Evolutionary conservation across 2,797 vertebrate genomes (phyloP).

Genomic region (Parauchenoglanis punctatus): DNA sequence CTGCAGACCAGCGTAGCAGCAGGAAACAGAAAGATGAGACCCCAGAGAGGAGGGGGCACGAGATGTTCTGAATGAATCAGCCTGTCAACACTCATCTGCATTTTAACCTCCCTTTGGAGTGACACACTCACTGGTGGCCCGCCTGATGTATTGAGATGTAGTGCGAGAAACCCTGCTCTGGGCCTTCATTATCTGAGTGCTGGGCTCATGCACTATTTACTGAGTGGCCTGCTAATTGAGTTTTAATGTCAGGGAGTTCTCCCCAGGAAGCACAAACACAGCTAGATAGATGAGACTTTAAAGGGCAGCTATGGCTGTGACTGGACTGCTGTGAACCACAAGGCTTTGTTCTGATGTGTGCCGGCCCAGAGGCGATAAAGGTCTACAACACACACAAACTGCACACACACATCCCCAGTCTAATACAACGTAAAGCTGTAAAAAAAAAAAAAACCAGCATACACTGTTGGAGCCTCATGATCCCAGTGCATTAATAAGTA

Average conservation of each 20-base stretch:
- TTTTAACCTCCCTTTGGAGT: slow-evolving; percentile 65
- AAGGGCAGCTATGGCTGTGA: slow-evolving; percentile 65
- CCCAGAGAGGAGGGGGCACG: slow-evolving; percentile 53
- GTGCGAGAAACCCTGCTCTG: slow-evolving; percentile 55
- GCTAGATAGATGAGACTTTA: slow-evolving; percentile 66
- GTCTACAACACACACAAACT: slow-evolving; percentile 48
- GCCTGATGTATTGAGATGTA: slow-evolving; percentile 70
- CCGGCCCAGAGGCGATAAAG: slow-evolving; percentile 49
- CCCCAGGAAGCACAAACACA: slow-evolving; percentile 57
- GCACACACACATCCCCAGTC: not conserved
- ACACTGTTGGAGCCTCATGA: slow-evolving; percentile 7
- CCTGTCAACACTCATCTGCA: slow-evolving; percentile 75
- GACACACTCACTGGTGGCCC: slow-evolving; percentile 64
- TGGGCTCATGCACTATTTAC: slow-evolving; percentile 72
- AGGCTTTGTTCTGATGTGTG: slow-evolving; percentile 66
- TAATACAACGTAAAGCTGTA: slow-evolving; percentile 35
- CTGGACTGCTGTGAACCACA: slow-evolving; percentile 57
- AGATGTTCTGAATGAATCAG: slow-evolving; percentile 69
- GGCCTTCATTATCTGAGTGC: slow-evolving; percentile 64
- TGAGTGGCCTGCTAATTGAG: slow-evolving; percentile 70
- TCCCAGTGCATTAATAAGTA: slow-evolving; percentile 44
- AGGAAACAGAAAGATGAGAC: slow-evolving; percentile 62
- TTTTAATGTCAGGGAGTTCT: slow-evolving; percentile 72
- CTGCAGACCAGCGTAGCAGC: slow-evolving; percentile 54
- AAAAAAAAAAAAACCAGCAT: slow-evolving; percentile 16